phyloP scores from a whole-genome alignment of 2,888 invertebrate genomes.

The Lithophane semibrunnea region DNA sequence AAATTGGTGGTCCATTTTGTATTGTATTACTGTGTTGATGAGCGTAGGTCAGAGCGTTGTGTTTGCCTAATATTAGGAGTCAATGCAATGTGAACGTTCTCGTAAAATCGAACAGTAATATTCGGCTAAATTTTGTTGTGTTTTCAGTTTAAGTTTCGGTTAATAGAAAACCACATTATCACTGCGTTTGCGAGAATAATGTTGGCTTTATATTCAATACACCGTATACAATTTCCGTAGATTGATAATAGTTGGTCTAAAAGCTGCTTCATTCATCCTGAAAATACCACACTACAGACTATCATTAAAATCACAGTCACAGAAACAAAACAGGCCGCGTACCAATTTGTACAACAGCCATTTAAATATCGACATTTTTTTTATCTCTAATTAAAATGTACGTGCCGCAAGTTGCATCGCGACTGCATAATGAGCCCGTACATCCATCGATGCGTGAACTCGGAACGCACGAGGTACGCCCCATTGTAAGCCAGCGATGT shows the following conservation, averaged over 20 bases:
- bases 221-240: neutral
- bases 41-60: neutral
- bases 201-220: conserved; percentile 1
- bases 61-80: conserved; percentile 8
- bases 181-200: conserved; percentile 30
- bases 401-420: conserved; percentile 42
- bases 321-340: conserved; percentile 15
- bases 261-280: neutral
- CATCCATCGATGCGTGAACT: conserved; percentile 66
- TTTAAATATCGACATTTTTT: conserved; percentile 57
- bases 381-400: conserved; percentile 65
- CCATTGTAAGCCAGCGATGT: conserved; percentile 68
- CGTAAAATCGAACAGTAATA: conserved; percentile 28
- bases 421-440: conserved; percentile 66
- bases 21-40: conserved; percentile 9
- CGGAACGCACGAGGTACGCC: conserved; percentile 50
- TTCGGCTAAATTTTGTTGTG: conserved; percentile 38
- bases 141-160: conserved; percentile 10
- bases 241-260: neutral
- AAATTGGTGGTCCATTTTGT: conserved; percentile 27
- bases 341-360: conserved; percentile 31
- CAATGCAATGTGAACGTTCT: neutral
- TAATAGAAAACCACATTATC: conserved; percentile 1
- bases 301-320: neutral
- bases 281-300: neutral